Base-by-base conservation (phyloP, 2,797 vertebrate species). In the Bovichtus diacanthus region DNA sequence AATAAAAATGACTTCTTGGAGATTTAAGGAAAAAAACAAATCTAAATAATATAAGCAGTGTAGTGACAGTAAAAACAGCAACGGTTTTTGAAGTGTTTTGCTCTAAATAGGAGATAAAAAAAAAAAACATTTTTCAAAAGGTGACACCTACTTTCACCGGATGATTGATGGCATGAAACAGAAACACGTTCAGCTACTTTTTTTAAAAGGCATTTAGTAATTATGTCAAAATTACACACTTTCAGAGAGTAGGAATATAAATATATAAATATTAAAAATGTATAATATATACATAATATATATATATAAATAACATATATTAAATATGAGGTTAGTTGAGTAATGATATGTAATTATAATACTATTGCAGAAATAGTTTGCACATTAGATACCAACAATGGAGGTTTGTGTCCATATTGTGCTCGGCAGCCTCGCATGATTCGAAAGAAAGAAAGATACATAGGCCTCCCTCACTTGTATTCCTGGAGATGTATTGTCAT, bases 1-100 rank as follows among this genome's bases (percentile, higher is more conserved):
- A 91, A 89, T 87, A 91, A 90, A 86, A 87, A 87, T 86, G 70
- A 84, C 79, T 84, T 82, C 71, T 85, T 51, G 55, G 75, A 78
- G 76, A 74, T 85, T 82, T 82, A 74, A 75, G 71, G 31, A 15
- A 43, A 76, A 51, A 72, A 51, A 13, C n/a, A 74, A 78, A 78
- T 83, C 68, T 77, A 84, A 80, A 82, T 81, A 84, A 81, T 59
- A 27, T 70, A 75, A 82, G 71, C 76, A 69, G 84, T 34, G 31
- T 34, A 34, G 31, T 2, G 55, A 69, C 76, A 70, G 81, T 67
- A 81, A 76, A 81, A 75, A 36, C 78, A 41, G 74, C 76, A 59
- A 71, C 85, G 87, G 85, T 54, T 81, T 87, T 71, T 87, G 59
- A 87, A 87, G 87, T 81, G 79, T 70, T 79, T 46, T 9, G 4